Evolutionary conservation across 2,113 vertebrate genomes (phyloP), one percentile per base, ranked within the genome.

Genomic region (Hylia prasina): DNA sequence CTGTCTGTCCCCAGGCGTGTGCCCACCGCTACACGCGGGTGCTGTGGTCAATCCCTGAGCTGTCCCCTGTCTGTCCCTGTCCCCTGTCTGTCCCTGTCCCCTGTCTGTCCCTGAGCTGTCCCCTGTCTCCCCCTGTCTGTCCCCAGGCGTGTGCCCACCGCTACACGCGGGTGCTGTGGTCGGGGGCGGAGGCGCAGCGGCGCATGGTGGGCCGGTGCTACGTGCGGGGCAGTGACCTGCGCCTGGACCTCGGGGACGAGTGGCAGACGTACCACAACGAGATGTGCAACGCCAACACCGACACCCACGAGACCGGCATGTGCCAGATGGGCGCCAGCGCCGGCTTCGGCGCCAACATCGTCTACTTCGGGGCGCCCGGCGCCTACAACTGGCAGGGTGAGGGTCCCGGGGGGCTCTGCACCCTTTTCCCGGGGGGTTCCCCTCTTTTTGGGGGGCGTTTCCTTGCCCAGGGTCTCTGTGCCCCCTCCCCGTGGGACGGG

Each of bases 171-270:
- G 96, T 99, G 83, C 93, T 98, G 81, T 94, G 94, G 79, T 97
- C 98, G 0, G 98, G 98, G 30, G 22, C 45, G 0, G 98, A 98
- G 76, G 98, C 99, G 30, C 99, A 99, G 96, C 91, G 97, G 35
- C 97, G 98, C 57, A 99, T 99, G 99, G 98, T 99, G 16, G 99
- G 99, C 48, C 99, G 98, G 68, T 99, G 99, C 95, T 99, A 97
- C 2, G 98, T 99, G 75, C 96, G 99, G 33, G 97, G 99, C 56
- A 99, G 99, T 0, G 98, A 99, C 98, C 97, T 99, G 17, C 91
- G 87, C 27, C 98, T 93, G 27, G 96, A 99, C 92, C 10, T 64
- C 14, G 23, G 13, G 0, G 99, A 99, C 8, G 97, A 98, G 7
- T 99, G 99, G 99, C 99, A 99, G 97, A 94, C 89, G 0, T 96